Evolutionary conservation across 2,797 vertebrate genomes (phyloP).

Genomic region (Lacerta viridis): DNA sequence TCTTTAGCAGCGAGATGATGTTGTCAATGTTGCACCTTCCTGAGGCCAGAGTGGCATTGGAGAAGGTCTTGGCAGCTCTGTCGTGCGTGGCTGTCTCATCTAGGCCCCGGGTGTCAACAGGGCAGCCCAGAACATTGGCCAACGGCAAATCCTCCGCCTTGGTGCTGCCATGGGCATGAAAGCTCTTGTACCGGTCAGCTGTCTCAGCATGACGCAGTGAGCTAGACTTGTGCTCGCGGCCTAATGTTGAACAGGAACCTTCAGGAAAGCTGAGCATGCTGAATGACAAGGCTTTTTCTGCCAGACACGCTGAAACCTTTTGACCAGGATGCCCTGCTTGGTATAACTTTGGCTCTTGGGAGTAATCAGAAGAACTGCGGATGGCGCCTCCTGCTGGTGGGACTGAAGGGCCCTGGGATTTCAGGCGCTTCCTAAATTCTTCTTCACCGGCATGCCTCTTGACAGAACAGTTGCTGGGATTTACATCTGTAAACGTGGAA

Average conservation of each 20-base stretch:
- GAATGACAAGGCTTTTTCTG: slow-evolving; percentile 80
- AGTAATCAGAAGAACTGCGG: slow-evolving; percentile 82
- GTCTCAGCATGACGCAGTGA: slow-evolving; percentile 81
- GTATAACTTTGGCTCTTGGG: slow-evolving; percentile 84
- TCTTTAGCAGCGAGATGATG: slow-evolving; percentile 79
- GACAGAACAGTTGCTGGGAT: slow-evolving; percentile 83
- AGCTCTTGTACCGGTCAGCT: slow-evolving; percentile 75
- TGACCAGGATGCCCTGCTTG: slow-evolving; percentile 76
- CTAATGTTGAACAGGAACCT: slow-evolving; percentile 74
- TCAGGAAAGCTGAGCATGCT: slow-evolving; percentile 80
- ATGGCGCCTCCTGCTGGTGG: slow-evolving; percentile 79
- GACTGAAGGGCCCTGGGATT: slow-evolving; percentile 83
- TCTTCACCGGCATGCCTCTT: slow-evolving; percentile 81
- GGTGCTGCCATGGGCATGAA: slow-evolving; percentile 68
- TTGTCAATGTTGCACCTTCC: slow-evolving; percentile 75
- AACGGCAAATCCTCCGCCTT: slow-evolving; percentile 71
- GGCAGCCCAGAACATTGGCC: slow-evolving; percentile 53
- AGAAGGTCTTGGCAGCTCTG: slow-evolving; percentile 75
- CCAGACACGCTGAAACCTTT: slow-evolving; percentile 75
- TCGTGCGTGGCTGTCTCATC: slow-evolving; percentile 67
- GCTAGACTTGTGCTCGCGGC: slow-evolving; percentile 71
- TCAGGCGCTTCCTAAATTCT: slow-evolving; percentile 85
- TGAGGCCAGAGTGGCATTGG: slow-evolving; percentile 73
- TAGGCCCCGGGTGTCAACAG: slow-evolving; percentile 66
- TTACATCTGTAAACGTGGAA: slow-evolving; percentile 81